These are phyloP conservation scores for Drosophila bunnanda DNA, from an alignment of 2,888 invertebrate species.

Conservation along the genomic window DNA sequence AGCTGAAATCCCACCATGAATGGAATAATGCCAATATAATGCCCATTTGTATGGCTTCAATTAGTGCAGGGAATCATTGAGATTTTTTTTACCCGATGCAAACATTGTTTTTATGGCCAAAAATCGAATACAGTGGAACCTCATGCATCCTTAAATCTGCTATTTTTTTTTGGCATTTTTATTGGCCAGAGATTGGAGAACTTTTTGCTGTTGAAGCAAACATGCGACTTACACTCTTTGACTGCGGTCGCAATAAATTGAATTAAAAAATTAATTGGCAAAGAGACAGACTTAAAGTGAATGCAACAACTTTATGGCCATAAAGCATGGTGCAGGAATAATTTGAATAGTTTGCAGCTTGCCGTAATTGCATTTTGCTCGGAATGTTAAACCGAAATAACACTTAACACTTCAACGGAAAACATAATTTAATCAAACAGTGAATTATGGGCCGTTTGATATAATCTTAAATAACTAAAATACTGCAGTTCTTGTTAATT, in stretches of 20 bases:
- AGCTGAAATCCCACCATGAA: slow-evolving; percentile 37
- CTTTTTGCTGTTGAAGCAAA: slow-evolving; percentile 9
- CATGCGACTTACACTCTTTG: slow-evolving; percentile 8
- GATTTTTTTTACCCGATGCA: slow-evolving; percentile 22
- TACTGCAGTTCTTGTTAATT: background rate
- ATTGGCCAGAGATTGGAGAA: background rate
- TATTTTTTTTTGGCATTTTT: background rate
- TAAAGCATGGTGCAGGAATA: background rate
- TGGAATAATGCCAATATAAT: slow-evolving; percentile 39
- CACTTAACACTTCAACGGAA: slow-evolving; percentile 1
- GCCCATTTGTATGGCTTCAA: slow-evolving; percentile 28
- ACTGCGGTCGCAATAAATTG: slow-evolving; percentile 21
- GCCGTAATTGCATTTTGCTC: background rate
- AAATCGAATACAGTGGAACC: slow-evolving; percentile 8
- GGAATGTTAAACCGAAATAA: background rate
- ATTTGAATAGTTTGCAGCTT: slow-evolving; percentile 1
- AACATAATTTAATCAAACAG: background rate
- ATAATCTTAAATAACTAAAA: background rate
- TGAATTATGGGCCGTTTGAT: background rate
- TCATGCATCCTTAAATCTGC: background rate
- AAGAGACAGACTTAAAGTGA: background rate
- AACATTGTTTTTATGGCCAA: slow-evolving; percentile 23
- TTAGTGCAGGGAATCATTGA: slow-evolving; percentile 30
- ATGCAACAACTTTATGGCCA: background rate
- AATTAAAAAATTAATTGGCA: slow-evolving; percentile 16